Evolutionary conservation across 1,140 invertebrate species (phyloP).

Genomic region (Lasaia peninsularis): DNA sequence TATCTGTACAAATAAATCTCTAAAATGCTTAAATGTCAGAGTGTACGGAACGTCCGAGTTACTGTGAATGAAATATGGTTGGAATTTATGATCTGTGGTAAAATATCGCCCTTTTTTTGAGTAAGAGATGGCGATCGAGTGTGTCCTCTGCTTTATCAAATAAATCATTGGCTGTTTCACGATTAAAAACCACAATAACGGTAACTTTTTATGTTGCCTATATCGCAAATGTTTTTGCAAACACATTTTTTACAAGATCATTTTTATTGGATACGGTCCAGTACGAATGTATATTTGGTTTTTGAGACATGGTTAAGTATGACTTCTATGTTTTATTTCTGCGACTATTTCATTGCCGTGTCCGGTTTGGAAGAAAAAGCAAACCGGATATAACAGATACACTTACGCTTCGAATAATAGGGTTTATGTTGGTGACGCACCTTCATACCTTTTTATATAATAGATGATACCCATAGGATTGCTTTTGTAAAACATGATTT

Average conservation of each 20-base stretch:
- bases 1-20: no score
- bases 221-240: slow-evolving; percentile 4
- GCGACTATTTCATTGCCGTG: not conserved
- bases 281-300: not conserved
- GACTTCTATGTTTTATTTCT: not conserved
- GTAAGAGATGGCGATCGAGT: not conserved
- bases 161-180: slow-evolving; percentile 4
- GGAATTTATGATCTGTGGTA: not conserved
- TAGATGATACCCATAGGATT: no score
- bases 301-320: not conserved
- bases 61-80: not conserved
- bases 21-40: not conserved
- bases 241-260: not conserved
- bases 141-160: not conserved
- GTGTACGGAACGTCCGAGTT: not conserved
- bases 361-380: no score
- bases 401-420: no score
- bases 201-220: slow-evolving; percentile 3
- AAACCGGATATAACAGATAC: no score
- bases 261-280: not conserved
- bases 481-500: no score
- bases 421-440: no score
- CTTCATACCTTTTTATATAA: no score
- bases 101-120: not conserved
- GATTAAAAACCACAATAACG: slow-evolving; percentile 10